phyloP scores from a whole-genome alignment of 2,888 invertebrate genomes.

The Catocala fraxini region DNA sequence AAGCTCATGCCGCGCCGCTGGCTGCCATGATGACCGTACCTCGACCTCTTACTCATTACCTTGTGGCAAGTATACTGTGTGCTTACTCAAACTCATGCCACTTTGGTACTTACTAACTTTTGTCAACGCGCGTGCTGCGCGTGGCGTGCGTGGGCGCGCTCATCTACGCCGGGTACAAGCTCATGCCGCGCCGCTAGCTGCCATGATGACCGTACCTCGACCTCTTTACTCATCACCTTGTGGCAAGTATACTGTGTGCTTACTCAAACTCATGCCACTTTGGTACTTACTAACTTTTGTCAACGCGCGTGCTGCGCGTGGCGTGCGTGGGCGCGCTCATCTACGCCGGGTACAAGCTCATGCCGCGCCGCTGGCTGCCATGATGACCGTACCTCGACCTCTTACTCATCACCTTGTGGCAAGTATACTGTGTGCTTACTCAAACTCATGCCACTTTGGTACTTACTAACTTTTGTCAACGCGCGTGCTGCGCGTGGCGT shows the following conservation, averaged over 20 bases:
- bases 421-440: slow-evolving; percentile 14
- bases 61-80: slow-evolving; percentile 33
- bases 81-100: neutral
- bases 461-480: slow-evolving; percentile 85
- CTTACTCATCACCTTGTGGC: slow-evolving; percentile 33
- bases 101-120: too few species aligned
- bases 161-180: slow-evolving; percentile 84
- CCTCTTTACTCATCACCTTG: slow-evolving; percentile 18
- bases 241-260: slow-evolving; percentile 32
- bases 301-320: slow-evolving; percentile 90
- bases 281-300: slow-evolving; percentile 59
- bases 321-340: slow-evolving; percentile 85
- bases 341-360: slow-evolving; percentile 83
- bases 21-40: slow-evolving; percentile 65
- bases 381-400: slow-evolving; percentile 50
- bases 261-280: neutral
- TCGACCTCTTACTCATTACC: slow-evolving; percentile 15
- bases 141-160: slow-evolving; percentile 85
- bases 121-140: slow-evolving; percentile 90
- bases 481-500: slow-evolving; percentile 88
- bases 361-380: slow-evolving; percentile 79
- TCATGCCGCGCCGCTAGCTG: slow-evolving; percentile 80
- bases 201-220: slow-evolving; percentile 56
- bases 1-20: slow-evolving; percentile 80
- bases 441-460: too few species aligned